Base-by-base conservation (phyloP, 2,888 invertebrate species). In the Watsonalla cultraria region DNA sequence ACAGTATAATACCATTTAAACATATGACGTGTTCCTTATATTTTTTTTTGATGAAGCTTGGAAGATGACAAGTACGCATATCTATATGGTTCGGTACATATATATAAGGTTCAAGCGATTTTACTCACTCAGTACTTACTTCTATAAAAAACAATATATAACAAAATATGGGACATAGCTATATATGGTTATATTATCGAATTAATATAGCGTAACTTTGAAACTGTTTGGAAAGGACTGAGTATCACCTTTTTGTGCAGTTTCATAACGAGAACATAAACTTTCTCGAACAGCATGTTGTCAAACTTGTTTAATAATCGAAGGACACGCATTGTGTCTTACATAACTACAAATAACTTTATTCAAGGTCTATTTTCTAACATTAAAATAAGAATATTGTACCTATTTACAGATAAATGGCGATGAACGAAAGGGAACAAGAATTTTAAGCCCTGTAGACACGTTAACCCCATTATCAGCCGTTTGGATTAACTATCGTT, bases 391-490 rank as follows among this genome's bases (percentile, higher is more conserved):
- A 24, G 24, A 24, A 24, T 2, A 24, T 24, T 24, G 24, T 24
- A 24, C 24, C 24, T 24, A 24, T 24, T 24, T 24, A 24, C 24
- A 4, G 42, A 11, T 42, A 42, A 11, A 42, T 42, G 2, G 11
- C 42, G 9, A 15, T 49, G 39, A 68, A 64, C 61, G 64, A 60
- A 57, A 60, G 60, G 59, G 52, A 55, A 54, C 57, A 37, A 59
- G 68, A 78, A 78, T 84, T 86, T 85, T 80, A 86, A 86, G 81
- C 80, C 78, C 71, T 61, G 72, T 61, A 72, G 80, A 85, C 84
- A 77, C 74, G 85, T 78, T 86, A 86, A 86, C 83, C 86, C 90
- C 76, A 83, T 86, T 89, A 89, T 87, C 86, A 78, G 78, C 68
- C 49, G 49, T 67, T 54, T 66, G 79, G 82, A 80, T 88, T 86